A percentile compares a stretch with the other conserved stretches of the same genome.
Conservation (phyloP, 2,888 invertebrate genomes). For the Epinotia bilunana region DNA sequence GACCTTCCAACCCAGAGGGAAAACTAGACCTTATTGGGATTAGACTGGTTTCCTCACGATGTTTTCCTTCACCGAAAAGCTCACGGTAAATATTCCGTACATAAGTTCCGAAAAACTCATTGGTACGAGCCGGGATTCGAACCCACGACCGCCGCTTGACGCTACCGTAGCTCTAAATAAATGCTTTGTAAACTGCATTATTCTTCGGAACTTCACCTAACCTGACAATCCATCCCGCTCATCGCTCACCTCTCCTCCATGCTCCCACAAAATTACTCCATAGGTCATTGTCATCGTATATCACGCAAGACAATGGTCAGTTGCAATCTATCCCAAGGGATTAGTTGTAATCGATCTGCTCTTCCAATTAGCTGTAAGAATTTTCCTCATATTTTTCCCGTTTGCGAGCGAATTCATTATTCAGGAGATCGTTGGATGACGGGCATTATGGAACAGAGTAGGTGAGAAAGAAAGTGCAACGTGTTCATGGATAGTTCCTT, state of each 20-base stretch:
- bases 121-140: too few species aligned
- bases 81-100: too few species aligned
- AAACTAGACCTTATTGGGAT: too few species aligned
- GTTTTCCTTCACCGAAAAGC: too few species aligned
- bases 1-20: too few species aligned
- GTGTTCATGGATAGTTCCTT: not conserved
- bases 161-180: too few species aligned
- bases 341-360: constrained; percentile 36
- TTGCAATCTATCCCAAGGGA: constrained; percentile 16
- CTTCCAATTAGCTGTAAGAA: constrained; percentile 36
- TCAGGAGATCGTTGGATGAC: constrained; percentile 38
- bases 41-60: too few species aligned
- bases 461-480: not conserved
- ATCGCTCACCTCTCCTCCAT: constrained; percentile 2
- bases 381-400: constrained; percentile 40
- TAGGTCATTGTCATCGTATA: constrained; percentile 26
- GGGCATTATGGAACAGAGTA: constrained; percentile 18
- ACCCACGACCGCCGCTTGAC: too few species aligned
- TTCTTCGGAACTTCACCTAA: not conserved
- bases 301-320: constrained; percentile 12
- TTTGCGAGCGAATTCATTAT: constrained; percentile 34
- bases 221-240: not conserved
- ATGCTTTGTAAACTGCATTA: not conserved
- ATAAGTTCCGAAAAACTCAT: too few species aligned
- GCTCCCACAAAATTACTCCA: not conserved